Evolutionary conservation across 2,113 vertebrate species (phyloP).

Genomic region (Cygnus atratus): DNA sequence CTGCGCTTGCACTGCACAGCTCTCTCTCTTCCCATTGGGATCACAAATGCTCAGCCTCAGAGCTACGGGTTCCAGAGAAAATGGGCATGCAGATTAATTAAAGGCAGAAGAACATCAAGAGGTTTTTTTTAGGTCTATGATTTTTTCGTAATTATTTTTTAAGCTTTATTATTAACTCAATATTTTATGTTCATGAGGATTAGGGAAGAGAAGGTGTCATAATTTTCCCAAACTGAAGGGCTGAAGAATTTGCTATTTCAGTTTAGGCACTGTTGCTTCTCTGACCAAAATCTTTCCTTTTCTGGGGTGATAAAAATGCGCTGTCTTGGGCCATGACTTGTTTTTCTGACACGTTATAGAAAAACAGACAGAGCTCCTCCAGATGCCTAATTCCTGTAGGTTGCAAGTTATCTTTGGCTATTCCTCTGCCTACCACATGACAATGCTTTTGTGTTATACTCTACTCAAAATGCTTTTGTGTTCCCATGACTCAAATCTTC

Average conservation of each 20-base stretch:
- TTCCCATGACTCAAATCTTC: neutral
- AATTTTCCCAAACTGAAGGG: neutral
- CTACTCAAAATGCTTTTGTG: neutral
- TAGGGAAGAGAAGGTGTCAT: neutral
- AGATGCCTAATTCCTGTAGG: neutral
- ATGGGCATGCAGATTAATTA: neutral
- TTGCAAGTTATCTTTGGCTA: neutral
- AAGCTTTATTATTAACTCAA: neutral
- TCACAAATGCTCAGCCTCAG: neutral
- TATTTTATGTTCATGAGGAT: neutral
- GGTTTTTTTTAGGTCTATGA: neutral
- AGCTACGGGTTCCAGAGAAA: neutral
- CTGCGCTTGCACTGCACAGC: neutral
- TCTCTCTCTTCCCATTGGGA: neutral
- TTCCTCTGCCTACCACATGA: neutral
- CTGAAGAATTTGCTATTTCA: neutral
- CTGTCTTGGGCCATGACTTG: neutral
- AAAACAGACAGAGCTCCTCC: neutral
- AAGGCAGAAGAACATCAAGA: neutral
- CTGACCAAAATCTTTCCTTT: neutral
- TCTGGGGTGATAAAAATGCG: neutral
- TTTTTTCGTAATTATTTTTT: neutral
- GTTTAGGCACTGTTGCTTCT: neutral
- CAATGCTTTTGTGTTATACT: neutral
- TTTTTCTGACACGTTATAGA: neutral